A percentile compares a stretch with the other conserved stretches of the same genome.
phyloP scores from a whole-genome alignment of 2,888 invertebrate species.

The Neoitamus cyanurus region DNA sequence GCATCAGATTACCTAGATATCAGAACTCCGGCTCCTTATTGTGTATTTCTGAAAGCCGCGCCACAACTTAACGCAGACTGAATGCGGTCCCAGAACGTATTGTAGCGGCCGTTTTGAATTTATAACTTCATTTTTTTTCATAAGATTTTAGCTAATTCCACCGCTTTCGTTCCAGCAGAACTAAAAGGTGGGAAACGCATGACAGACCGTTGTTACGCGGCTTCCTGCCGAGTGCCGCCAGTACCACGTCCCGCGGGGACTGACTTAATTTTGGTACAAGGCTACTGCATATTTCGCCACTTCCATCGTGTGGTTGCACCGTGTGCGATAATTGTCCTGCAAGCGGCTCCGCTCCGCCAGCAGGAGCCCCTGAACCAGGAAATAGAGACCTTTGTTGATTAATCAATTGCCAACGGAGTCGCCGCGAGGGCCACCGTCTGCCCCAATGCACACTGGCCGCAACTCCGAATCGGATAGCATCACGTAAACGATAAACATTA shows the following conservation, averaged over 20 bases:
- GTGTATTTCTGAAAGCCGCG: background rate
- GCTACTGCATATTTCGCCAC: background rate
- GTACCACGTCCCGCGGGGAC: background rate
- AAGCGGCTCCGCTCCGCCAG: background rate
- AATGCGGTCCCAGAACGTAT: background rate
- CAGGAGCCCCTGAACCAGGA: constrained; percentile 23
- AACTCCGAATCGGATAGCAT: constrained; percentile 25
- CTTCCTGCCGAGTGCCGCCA: background rate
- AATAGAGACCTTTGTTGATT: constrained; percentile 35
- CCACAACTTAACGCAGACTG: background rate
- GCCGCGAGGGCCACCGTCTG: constrained; percentile 1
- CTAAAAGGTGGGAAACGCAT: background rate
- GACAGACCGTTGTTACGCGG: background rate
- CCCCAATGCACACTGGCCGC: background rate
- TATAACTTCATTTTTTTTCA: background rate
- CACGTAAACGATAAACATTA: constrained; percentile 50
- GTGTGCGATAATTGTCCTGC: background rate
- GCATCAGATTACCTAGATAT: constrained; percentile 30
- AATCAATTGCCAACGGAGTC: constrained; percentile 35
- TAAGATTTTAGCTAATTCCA: background rate
- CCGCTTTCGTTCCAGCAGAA: background rate
- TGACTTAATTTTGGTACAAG: background rate
- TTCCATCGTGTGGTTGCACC: background rate
- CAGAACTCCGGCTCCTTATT: constrained; percentile 5
- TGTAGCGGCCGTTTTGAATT: background rate